A percentile compares a stretch with the other conserved stretches of the same genome.
phyloP scores from a whole-genome alignment of 2,888 invertebrate genomes.

The Cabera pusaria region DNA sequence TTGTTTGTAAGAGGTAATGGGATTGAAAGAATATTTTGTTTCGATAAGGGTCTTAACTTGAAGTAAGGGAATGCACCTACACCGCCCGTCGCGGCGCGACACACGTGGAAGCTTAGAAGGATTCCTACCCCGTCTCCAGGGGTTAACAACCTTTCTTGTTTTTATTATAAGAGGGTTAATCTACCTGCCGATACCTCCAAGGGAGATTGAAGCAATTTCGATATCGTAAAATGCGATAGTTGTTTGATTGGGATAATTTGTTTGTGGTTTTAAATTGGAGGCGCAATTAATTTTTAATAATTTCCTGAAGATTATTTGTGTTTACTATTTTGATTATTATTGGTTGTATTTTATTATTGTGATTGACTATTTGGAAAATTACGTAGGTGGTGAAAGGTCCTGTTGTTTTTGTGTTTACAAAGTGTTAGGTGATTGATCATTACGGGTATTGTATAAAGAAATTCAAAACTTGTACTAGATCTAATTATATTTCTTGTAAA shows the following conservation, averaged over 20 bases:
- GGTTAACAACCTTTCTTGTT: conserved; percentile 59
- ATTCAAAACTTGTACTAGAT: too few relatives aligned
- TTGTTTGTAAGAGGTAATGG: background rate
- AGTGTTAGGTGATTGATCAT: too few relatives aligned
- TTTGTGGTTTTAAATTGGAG: conserved; percentile 21
- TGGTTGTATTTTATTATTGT: too few relatives aligned
- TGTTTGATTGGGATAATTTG: conserved; percentile 26
- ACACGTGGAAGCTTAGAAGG: conserved; percentile 45
- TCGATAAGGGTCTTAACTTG: conserved; percentile 8
- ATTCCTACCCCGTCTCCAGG: conserved; percentile 45
- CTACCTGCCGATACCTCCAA: conserved; percentile 40
- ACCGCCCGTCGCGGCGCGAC: conserved; percentile 22
- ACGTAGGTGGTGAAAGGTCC: conserved; percentile 5
- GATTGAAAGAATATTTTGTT: background rate
- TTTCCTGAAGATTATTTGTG: conserved; percentile 6
- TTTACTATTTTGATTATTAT: conserved; percentile 2
- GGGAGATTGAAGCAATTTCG: conserved; percentile 17
- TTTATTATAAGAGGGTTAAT: conserved; percentile 36
- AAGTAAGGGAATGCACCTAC: conserved; percentile 17
- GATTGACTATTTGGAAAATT: too few relatives aligned
- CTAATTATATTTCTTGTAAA: too few relatives aligned
- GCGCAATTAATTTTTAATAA: conserved; percentile 17
- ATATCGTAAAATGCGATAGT: conserved; percentile 19
- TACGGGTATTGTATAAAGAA: too few relatives aligned
- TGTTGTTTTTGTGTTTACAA: too few relatives aligned